Evolutionary conservation across 1,140 invertebrate genomes (phyloP), one percentile per base, ranked within the genome.

Genomic region (Zophobas morio): DNA sequence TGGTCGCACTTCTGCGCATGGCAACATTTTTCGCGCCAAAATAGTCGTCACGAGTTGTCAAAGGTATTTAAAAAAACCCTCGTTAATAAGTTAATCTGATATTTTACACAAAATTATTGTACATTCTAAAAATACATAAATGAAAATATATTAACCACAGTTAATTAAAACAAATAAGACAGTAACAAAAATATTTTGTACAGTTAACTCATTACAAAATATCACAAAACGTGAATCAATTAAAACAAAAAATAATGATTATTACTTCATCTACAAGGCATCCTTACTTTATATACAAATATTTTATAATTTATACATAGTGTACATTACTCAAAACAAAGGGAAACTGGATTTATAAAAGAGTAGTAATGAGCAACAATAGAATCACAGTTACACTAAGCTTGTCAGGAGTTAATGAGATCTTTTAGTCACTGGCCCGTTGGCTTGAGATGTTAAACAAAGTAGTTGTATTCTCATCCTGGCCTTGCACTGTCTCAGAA

Each of bases 381-480:
- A 73, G 49, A 73, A 73, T 73, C 71, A 73, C 71, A 73, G 71
- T 73, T 56, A 72, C 70, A 73, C 71, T 40, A 73, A 73, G 71
- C 71, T 56, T 73, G 71, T 73, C 54, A 35, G 0, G 37, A 39
- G 4, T 73, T 73, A 73, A 42, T 54, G 71, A 73, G 71, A 73
- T 54, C 71, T 73, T 36, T 54, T 72, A 1, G 49, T 73, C n/a
- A 73, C 49, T 56, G 71, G 71, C 71, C 71, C 71, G 39, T 53
- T 73, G 1, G 47, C 54, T 32, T 73, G 71, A 40, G 71, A 73
- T 1, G 49, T 80, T 53, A 86, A 76, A 81, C 84, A 85, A 20
- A 82, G 74, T 39, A 85, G 76, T 75, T 86, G 85, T 63, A 84
- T 81, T 77, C 81, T 81, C 85, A 86, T 86, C 74, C 77, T 82